A percentile compares a stretch with the other conserved stretches of the same genome.
These are phyloP conservation scores for Colostygia pectinataria DNA, from an alignment of 2,888 invertebrate species.

Conservation along the genomic window DNA sequence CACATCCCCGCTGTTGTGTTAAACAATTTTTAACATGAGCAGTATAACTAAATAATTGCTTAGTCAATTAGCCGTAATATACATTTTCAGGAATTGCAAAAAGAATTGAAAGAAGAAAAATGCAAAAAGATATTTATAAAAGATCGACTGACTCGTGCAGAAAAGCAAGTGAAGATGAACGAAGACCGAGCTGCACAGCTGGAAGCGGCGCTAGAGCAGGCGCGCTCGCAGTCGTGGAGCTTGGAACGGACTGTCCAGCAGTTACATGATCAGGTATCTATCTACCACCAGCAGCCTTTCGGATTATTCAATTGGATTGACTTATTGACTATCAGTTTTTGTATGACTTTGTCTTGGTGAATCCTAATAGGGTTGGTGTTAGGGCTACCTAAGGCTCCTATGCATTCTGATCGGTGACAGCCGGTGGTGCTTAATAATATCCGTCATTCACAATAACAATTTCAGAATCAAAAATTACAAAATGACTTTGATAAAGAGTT, in stretches of 20 bases:
- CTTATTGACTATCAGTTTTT: too few relatives aligned
- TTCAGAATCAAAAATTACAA: conserved; percentile 62
- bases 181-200: conserved; percentile 53
- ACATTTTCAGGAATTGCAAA: conserved; percentile 60
- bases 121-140: conserved; percentile 47
- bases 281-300: not conserved
- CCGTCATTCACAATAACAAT: conserved; percentile 7
- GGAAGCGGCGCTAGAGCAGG: conserved; percentile 58
- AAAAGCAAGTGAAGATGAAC: conserved; percentile 58
- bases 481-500: conserved; percentile 62
- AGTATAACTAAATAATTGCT: too few relatives aligned
- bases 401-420: too few relatives aligned
- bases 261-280: conserved; percentile 57
- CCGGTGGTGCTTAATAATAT: too few relatives aligned
- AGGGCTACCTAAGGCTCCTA: too few relatives aligned
- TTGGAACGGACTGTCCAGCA: conserved; percentile 61
- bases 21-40: too few relatives aligned
- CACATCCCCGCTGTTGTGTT: too few relatives aligned
- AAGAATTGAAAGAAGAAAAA: conserved; percentile 64
- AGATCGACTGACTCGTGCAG: conserved; percentile 55
- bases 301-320: not conserved
- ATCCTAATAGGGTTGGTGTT: too few relatives aligned
- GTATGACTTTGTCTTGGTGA: too few relatives aligned
- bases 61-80: too few relatives aligned
- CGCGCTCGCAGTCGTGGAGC: conserved; percentile 46